Base-by-base conservation (phyloP, 2,113 vertebrate genomes). In the Zapus hudsonius region DNA sequence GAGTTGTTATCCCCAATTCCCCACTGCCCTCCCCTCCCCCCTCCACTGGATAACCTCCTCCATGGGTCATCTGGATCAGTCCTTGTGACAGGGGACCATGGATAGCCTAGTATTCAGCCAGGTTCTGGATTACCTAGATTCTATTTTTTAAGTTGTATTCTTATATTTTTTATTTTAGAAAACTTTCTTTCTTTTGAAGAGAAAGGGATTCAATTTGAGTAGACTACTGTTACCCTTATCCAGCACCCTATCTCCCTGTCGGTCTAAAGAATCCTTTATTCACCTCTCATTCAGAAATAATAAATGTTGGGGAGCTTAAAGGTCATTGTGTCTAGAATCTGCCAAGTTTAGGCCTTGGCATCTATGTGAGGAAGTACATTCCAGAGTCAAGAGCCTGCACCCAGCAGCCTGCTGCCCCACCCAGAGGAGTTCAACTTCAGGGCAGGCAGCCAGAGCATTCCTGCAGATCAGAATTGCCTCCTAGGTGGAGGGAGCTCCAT, bases 321-420 rank as follows among this genome's bases (percentile, higher is more conserved):
- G 81, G 66, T 92, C 76, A 83, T 84, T 95, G 81, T 96, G 81
- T 87, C 89, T 83, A 64, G 73, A 82, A 83, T 76, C 74, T 67
- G n/a, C 84, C 57, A 66, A 85, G 73, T 36, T 55, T 44, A 72
- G 78, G 66, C 36, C 69, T 90, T 78, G 93, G 95, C 94, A 93
- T 44, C 59, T 72, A 29, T 38, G 25, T 87, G 91, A 96, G 95
- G 95, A 97, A 97, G 85, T 69, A 25, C 95, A 95, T 97, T 97
- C 95, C 95, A 55, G 92, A 94, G 40, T 66, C 52, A 33, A 33
- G 87, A 90, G 82, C 66, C 79, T 75, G 52, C 55, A 27, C 79
- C 92, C 66, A 5, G 36, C 44, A 55, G 84, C 93, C 67, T 44
- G 40, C 84, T 25, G 79, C 92, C 70, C 83, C 93, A 74, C 93